Evolutionary conservation across 1,140 invertebrate genomes (phyloP).

Genomic region (Caerostris darwini): DNA sequence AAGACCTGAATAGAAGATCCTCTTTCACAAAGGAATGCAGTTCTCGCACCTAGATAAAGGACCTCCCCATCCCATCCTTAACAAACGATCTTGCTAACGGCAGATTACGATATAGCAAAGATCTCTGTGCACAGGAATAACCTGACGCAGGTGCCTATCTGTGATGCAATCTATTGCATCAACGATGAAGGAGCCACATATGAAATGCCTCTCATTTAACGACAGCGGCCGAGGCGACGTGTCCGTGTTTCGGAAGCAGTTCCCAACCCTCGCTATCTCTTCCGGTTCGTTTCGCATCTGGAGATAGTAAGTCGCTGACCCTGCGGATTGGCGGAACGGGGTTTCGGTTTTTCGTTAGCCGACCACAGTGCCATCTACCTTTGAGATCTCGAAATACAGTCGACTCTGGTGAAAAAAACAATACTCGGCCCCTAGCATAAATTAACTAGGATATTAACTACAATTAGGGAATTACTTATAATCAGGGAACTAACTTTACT

Average conservation of each 20-base stretch:
- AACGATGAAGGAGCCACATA: background rate
- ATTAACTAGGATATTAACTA: too few species aligned
- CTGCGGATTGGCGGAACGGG: background rate
- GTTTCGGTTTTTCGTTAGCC: background rate
- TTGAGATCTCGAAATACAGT: too few species aligned
- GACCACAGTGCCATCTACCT: background rate
- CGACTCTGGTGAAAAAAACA: too few species aligned
- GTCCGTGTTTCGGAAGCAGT: background rate
- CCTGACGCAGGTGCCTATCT: background rate
- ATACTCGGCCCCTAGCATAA: too few species aligned
- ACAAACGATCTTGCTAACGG: background rate
- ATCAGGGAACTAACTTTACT: too few species aligned
- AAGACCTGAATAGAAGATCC: too few species aligned
- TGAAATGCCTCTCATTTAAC: background rate
- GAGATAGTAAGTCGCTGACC: conserved; percentile 13
- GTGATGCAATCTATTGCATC: background rate
- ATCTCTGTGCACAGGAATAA: background rate
- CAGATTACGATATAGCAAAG: background rate
- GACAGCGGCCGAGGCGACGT: background rate
- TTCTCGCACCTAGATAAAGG: too few species aligned
- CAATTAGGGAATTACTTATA: too few species aligned
- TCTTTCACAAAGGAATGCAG: too few species aligned
- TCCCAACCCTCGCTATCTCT: conserved; percentile 1
- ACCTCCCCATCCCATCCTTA: background rate
- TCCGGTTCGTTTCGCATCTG: conserved; percentile 21